Evolutionary conservation across 1,140 invertebrate genomes (phyloP).

Genomic region (Drosophila aff.): DNA sequence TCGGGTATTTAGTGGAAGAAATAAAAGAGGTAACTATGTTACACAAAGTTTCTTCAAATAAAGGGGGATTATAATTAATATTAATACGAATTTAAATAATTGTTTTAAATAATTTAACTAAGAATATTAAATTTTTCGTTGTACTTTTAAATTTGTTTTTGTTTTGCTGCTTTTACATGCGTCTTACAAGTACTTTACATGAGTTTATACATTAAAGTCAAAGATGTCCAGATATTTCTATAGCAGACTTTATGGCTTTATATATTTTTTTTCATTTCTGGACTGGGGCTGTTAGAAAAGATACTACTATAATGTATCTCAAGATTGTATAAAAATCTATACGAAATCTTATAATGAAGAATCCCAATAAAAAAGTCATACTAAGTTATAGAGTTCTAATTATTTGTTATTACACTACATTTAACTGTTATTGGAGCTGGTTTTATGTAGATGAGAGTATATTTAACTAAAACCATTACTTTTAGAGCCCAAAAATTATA

Average conservation of each 20-base stretch:
- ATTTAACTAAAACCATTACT: too few species aligned
- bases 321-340: not conserved
- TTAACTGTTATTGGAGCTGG: too few species aligned
- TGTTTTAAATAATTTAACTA: too few species aligned
- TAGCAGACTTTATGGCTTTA: constrained; percentile 10
- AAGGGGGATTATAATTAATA: not conserved
- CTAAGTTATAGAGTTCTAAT: too few species aligned
- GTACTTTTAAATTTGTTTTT: too few species aligned
- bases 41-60: not conserved
- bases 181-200: constrained; percentile 1
- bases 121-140: too few species aligned
- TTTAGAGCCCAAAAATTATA: too few species aligned
- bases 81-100: too few species aligned
- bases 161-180: not conserved
- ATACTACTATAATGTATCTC: not conserved
- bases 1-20: not conserved
- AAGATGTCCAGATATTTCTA: not conserved
- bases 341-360: not conserved
- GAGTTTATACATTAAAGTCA: not conserved
- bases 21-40: too few species aligned
- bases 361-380: not conserved
- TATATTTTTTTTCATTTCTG: not conserved
- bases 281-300: not conserved
- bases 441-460: too few species aligned
- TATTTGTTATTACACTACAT: too few species aligned